These are phyloP conservation scores for Phaethon lepturus DNA, from an alignment of 2,113 vertebrate genomes.

Conservation along the genomic window DNA sequence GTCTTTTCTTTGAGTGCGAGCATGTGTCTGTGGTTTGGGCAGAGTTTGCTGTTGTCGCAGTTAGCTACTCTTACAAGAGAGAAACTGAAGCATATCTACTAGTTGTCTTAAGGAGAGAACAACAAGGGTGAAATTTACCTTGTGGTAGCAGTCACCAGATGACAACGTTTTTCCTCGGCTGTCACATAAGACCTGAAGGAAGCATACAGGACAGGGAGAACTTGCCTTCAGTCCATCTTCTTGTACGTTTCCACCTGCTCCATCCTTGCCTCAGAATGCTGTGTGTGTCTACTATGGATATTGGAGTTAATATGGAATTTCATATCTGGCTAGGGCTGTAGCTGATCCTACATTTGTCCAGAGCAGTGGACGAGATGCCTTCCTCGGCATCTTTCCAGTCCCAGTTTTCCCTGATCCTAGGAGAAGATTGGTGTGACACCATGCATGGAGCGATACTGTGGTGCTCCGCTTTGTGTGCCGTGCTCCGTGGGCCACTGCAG, in stretches of 20 bases:
- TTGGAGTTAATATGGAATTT: background rate
- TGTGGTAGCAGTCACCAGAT: background rate
- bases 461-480: rapidly evolving
- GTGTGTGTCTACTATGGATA: background rate
- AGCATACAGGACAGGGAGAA: background rate
- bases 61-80: background rate
- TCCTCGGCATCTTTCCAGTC: background rate
- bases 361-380: background rate
- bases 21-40: background rate
- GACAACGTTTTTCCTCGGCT: background rate
- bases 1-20: background rate
- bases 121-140: background rate
- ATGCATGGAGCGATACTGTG: rapidly evolving
- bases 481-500: rapidly evolving
- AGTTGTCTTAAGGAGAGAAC: background rate
- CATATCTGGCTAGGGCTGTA: background rate
- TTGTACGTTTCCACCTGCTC: background rate
- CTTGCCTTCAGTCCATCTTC: background rate
- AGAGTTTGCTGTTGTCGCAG: background rate
- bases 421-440: background rate
- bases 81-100: background rate
- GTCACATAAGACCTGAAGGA: background rate
- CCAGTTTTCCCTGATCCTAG: background rate
- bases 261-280: background rate
- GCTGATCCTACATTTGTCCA: background rate